Base-by-base conservation (phyloP, 1,140 invertebrate species). In the Temnothorax curvispinosus region DNA sequence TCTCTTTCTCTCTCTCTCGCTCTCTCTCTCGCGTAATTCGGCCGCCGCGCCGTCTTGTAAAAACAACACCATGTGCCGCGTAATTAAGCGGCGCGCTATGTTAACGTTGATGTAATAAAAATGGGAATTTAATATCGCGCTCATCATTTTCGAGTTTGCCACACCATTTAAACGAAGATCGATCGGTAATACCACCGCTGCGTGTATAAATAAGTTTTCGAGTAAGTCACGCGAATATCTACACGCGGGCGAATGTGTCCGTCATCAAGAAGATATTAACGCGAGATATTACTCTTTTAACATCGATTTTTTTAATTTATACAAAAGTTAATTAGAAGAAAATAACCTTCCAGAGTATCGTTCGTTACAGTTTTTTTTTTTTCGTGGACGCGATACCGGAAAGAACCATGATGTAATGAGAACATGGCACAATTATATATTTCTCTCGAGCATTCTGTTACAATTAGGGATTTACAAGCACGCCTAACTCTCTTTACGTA, bases 401-500 rank as follows among this genome's bases (percentile, higher is more conserved):
- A n/a, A 27, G 15, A 35, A 44, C 2, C 32, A 4, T 3, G 72
- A 27, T 3, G 72, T 54, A 62, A 35, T 18, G 7, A 75, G 9
- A 27, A 27, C 27, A 27, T 15, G 21, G 27, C 11, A 9, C 76
- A 27, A 52, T 71, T 75, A 75, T 62, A 81, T 4, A 52, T 27
- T 54, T 69, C 56, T 27, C 50, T 35, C 38, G 35, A 88, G 6
- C 62, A 74, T 80, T 87, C 64, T 60, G 67, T 87, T 88, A 87
- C 72, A 72, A 76, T 27, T 27, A 27, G 81, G 85, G 81, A 90
- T 85, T 91, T 86, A 89, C 87, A 89, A 80, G 62, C 85, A 69
- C 75, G 71, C 76, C 78, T 87, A 87, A 85, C 75, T 64, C 60
- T 64, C 41, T 47, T 32, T 50, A 8, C 76, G 18, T 11, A 52